Evolutionary conservation across 2,888 invertebrate species (phyloP).

Genomic region (Actias luna): DNA sequence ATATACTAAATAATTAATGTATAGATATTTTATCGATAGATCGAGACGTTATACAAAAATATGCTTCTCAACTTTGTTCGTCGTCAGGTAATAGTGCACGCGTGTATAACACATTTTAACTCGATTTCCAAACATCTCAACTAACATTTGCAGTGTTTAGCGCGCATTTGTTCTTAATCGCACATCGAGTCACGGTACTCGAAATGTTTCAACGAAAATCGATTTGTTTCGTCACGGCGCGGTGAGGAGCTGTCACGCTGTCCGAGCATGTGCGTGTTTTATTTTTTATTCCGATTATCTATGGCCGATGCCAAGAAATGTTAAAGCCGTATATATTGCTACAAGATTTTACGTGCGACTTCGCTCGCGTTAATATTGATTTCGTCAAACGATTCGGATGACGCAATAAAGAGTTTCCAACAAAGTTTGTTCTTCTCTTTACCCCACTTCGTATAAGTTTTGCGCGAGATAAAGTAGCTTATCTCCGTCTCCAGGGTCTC

Average conservation of each 20-base stretch:
- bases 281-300: neutral
- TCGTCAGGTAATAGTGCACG: neutral
- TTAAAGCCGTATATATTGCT: too few species aligned
- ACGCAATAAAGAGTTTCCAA: too few species aligned
- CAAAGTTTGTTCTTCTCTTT: too few species aligned
- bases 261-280: neutral
- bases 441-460: too few species aligned
- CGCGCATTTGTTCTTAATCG: neutral
- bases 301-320: neutral
- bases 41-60: neutral
- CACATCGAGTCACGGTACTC: conserved; percentile 2
- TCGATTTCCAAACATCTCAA: conserved; percentile 5
- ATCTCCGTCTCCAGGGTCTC: too few species aligned
- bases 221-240: conserved; percentile 2
- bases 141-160: conserved; percentile 8
- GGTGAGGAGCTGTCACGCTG: neutral
- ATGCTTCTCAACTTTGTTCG: neutral
- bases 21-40: neutral
- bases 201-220: conserved; percentile 3
- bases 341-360: too few species aligned
- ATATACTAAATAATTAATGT: too few species aligned
- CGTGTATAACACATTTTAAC: conserved; percentile 7
- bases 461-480: too few species aligned
- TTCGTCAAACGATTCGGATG: too few species aligned
- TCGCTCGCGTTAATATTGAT: too few species aligned